phyloP scores from a whole-genome alignment of 1,140 invertebrate genomes.

The Diabrotica undecimpunctata region DNA sequence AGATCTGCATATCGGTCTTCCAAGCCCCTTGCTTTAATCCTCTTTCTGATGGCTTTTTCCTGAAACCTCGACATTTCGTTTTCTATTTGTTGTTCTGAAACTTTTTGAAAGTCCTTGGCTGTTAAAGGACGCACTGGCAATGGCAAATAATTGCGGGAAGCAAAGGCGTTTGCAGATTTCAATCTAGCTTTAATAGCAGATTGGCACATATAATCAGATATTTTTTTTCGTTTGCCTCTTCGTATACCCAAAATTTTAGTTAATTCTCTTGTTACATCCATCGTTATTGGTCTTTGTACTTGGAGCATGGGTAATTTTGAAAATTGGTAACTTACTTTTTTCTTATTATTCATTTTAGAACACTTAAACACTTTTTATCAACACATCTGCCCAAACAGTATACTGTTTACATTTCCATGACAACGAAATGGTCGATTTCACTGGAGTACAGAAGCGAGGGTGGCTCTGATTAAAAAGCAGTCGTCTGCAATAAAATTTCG shows the following conservation, averaged over 20 bases:
- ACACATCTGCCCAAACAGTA: background rate
- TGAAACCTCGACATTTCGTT: constrained; percentile 33
- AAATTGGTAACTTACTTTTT: constrained; percentile 13
- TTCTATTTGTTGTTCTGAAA: constrained; percentile 26
- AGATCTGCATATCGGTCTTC: constrained; percentile 25
- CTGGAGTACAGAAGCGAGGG: too few relatives aligned
- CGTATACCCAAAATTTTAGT: constrained; percentile 21
- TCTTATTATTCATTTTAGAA: constrained; percentile 7
- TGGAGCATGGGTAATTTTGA: constrained; percentile 5
- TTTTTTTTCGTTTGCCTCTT: constrained; percentile 13
- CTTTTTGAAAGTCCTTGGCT: constrained; percentile 23
- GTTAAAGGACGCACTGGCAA: background rate
- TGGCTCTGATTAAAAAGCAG: too few relatives aligned
- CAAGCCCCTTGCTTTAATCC: constrained; percentile 25
- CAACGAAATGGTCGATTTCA: background rate
- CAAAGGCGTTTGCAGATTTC: background rate
- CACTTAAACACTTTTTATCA: background rate
- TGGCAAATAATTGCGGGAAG: background rate
- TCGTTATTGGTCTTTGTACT: constrained; percentile 12
- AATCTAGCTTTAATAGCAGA: constrained; percentile 26
- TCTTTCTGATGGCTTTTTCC: constrained; percentile 29
- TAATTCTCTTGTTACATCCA: constrained; percentile 23
- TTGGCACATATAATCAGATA: constrained; percentile 28
- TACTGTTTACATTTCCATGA: background rate
- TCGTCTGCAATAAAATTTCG: too few relatives aligned